A percentile compares a stretch with the other conserved stretches of the same genome.
phyloP scores from a whole-genome alignment of 2,113 vertebrate genomes.

The Terrapene triunguis region DNA sequence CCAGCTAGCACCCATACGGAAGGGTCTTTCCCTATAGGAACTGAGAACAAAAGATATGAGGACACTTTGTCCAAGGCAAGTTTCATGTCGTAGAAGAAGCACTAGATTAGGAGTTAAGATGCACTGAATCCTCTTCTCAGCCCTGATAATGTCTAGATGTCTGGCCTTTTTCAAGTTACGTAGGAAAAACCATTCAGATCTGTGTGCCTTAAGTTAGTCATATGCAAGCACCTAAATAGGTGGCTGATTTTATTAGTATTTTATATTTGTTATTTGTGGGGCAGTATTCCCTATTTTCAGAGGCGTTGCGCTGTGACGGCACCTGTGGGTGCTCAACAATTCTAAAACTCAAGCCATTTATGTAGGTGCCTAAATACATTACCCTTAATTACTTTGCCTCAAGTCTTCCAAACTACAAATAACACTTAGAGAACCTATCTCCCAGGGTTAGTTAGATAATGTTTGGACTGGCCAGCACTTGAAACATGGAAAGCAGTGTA shows the following conservation, averaged over 20 bases:
- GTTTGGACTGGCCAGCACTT: not conserved
- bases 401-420: not conserved
- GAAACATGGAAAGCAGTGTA: not conserved
- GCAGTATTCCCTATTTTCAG: accelerated
- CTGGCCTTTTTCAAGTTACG: not conserved
- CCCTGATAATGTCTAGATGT: not conserved
- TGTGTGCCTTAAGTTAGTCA: not conserved
- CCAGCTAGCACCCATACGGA: accelerated
- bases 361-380: not conserved
- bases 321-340: not conserved
- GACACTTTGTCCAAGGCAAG: not conserved
- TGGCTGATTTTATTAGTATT: accelerated
- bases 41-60: not conserved
- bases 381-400: not conserved
- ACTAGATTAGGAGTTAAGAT: accelerated
- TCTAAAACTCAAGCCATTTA: not conserved
- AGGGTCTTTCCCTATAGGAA: not conserved
- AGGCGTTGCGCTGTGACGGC: not conserved
- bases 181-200: not conserved
- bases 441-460: not conserved
- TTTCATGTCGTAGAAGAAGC: not conserved
- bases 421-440: not conserved
- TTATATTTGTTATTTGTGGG: accelerated
- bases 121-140: not conserved
- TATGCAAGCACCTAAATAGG: not conserved